Evolutionary conservation across 2,113 vertebrate genomes (phyloP).

Genomic region (Pteropus alecto): DNA sequence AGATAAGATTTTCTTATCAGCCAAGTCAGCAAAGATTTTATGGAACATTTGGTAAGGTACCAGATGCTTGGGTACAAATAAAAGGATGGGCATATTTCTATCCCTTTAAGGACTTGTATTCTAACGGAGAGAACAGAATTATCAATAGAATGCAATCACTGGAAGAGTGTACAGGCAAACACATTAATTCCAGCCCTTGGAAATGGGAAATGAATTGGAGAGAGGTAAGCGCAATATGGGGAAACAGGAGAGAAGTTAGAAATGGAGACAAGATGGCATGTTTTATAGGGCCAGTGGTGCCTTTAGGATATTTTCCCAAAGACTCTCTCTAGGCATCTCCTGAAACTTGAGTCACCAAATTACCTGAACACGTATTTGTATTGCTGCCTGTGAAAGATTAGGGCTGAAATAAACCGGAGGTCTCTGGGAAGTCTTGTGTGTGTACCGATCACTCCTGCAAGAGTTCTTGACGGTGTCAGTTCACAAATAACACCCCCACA

Average conservation of each 20-base stretch:
- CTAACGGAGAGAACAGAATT: background rate
- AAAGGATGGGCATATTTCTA: background rate
- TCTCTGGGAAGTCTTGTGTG: background rate
- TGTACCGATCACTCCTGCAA: background rate
- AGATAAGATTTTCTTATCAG: background rate
- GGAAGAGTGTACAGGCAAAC: background rate
- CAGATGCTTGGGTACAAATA: conserved; percentile 1
- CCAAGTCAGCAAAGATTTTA: background rate
- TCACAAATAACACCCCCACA: background rate
- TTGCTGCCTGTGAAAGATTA: background rate
- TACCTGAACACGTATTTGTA: background rate
- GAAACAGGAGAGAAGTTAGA: background rate
- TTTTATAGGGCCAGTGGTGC: background rate
- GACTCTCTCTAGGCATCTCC: background rate
- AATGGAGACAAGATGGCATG: background rate
- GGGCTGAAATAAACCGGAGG: background rate
- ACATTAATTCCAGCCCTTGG: background rate
- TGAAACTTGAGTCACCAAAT: background rate
- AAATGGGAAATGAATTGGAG: background rate
- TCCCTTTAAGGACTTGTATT: background rate
- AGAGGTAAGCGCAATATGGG: background rate
- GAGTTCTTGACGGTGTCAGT: background rate
- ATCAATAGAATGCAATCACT: background rate
- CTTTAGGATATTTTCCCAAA: background rate
- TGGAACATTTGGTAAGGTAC: background rate